Base-by-base conservation (phyloP, 2,888 invertebrate species). In the Exocentrus adspersus region DNA sequence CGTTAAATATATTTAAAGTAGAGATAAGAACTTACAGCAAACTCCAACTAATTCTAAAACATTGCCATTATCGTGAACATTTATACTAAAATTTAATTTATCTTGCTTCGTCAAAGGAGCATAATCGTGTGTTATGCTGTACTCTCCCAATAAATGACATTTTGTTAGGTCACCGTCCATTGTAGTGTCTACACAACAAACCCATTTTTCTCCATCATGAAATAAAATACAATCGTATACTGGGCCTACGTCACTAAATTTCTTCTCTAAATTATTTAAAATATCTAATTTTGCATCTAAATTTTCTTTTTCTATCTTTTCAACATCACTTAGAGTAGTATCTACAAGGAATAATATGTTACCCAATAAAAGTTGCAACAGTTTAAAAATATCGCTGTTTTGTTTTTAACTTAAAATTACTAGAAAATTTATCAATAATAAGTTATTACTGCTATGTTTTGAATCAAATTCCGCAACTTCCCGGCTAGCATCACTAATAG, bases 151-250 rank as follows among this genome's bases (percentile, higher is more conserved):
- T 12, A 92, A 80, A 28, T 90, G 86, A 46, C 94, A 94, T 0
- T 88, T 84, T n/a, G 87, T 86, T 50, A 98, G 83, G 65, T 97
- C 90, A 0, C 98, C 98, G 64, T 85, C 80, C 78, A 93, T 93
- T 0, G 91, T 89, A 0, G 93, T 94, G 82, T 95, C 95, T 54
- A 96, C 87, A 78, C 93, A 93, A 9, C 92, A 93, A 78, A 90
- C 89, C 97, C 97, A 98, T 24, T 91, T 88, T 19, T 86, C 84
- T n/a, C 97, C 97, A 84, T 98, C 96, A 78, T 95, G 88, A 83
- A 95, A 98, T 21, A 98, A 87, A 53, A 99, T 87, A 84, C 97
- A 95, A 82, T 99, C 99, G 80, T 92, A 96, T 3, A 93, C 89
- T 1, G 95, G 95, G 14, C 97, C 98, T 6, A 90, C 82, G 79